Base-by-base conservation (phyloP, 64 coral and sea anemone species). In the Cladopsammia gracilis region DNA sequence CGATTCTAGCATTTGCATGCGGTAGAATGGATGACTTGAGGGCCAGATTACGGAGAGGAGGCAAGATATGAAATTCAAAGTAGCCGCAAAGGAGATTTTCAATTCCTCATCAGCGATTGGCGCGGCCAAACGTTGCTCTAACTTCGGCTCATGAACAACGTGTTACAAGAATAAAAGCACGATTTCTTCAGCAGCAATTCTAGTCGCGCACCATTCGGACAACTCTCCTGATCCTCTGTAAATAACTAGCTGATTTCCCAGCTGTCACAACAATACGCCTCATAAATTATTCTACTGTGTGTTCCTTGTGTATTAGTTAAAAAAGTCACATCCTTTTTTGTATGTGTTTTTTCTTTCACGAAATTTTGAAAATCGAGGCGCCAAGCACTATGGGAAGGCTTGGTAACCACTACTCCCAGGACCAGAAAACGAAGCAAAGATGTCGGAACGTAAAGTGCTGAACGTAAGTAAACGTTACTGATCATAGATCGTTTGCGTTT, bases 361-460 rank as follows among this genome's bases (percentile, higher is more conserved):
- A 0, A 14, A 42, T 48, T 75, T 20, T 7, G 3, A 34, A 34
- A 34, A 34, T 34, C 34, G 34, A 62, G 60, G 25, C 19, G 60
- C 34, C 46, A 0, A 20, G 79, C 18, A 64, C 45, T 46, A 18
- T 83, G 79, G 79, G 79, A 83, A 9, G 15, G 79, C 79, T 66
- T 83, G 10, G 80, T 84, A 67, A 62, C 80, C 80, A 50, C 80
- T 65, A 2, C 26, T 24, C 22, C 5, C 4, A 24, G 10, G 56
- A 11, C 7, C 10, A 7, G 6, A 14, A 42, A 44, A 13, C 1
- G 26, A 77, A 14, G 25, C 46, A 44, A 92, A 96, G 88, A 99
- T 99, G 98, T 96, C 98, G 60, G 98, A 99, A 73, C 90, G 98
- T 10, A 99, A 99, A 85, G 98, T 99, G 11, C 62, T 99, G 34